A percentile compares a stretch with the other conserved stretches of the same genome.
Evolutionary conservation across 1,140 invertebrate genomes (phyloP).

Genomic region (Hyles vespertilio): DNA sequence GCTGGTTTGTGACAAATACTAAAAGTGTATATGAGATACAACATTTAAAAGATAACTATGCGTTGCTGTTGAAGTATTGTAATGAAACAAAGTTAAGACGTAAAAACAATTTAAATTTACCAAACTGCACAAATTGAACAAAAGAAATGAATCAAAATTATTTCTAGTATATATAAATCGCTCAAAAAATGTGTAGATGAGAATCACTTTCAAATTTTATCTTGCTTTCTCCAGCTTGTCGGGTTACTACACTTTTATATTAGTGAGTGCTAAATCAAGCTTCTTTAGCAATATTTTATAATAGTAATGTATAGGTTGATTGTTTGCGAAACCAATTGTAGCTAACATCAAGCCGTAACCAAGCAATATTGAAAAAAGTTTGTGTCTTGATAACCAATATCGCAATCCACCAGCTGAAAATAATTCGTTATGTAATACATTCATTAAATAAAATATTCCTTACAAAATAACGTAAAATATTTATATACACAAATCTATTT

Average conservation of each 20-base stretch:
- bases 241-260: slow-evolving; percentile 46
- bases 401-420: slow-evolving; percentile 55
- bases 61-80: too few relatives aligned
- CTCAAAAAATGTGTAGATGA: too few relatives aligned
- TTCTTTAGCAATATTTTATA: slow-evolving; percentile 67
- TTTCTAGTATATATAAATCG: too few relatives aligned
- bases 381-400: slow-evolving; percentile 64
- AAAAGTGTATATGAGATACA: too few relatives aligned
- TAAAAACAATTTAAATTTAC: too few relatives aligned
- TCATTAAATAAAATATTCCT: not conserved
- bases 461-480: not conserved
- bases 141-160: too few relatives aligned
- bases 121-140: too few relatives aligned
- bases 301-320: slow-evolving; percentile 68
- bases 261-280: slow-evolving; percentile 52
- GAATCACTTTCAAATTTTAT: too few relatives aligned
- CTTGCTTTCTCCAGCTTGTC: too few relatives aligned
- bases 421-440: slow-evolving; percentile 4
- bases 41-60: too few relatives aligned
- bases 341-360: slow-evolving; percentile 69
- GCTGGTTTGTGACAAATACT: slow-evolving; percentile 13
- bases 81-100: too few relatives aligned
- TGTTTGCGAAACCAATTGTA: slow-evolving; percentile 69
- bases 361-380: slow-evolving; percentile 65
- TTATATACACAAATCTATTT: slow-evolving; percentile 11